Evolutionary conservation across 2,888 invertebrate genomes (phyloP).

Genomic region (Omphaloscelis lunosa): DNA sequence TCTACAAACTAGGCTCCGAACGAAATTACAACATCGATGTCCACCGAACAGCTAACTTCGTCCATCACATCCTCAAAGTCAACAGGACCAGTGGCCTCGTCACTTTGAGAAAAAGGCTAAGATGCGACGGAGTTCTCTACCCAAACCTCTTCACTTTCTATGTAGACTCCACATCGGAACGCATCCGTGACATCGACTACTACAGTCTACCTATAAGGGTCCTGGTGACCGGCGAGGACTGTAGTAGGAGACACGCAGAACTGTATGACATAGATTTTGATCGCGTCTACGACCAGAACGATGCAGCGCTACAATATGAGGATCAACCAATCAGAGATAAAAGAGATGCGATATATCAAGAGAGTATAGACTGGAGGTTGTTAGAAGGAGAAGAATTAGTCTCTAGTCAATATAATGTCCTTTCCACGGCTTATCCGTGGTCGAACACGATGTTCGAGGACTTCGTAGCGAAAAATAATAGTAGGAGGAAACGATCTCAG

Average conservation of each 20-base stretch:
- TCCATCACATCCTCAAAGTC: conserved; percentile 94
- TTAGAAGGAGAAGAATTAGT: conserved; percentile 85
- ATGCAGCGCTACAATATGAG: conserved; percentile 84
- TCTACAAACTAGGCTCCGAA: conserved; percentile 95
- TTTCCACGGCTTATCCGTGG: conserved; percentile 90
- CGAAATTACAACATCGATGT: conserved; percentile 95
- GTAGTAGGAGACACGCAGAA: conserved; percentile 92
- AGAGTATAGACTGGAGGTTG: conserved; percentile 87
- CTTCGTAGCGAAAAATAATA: conserved; percentile 87
- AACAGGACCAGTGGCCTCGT: conserved; percentile 94
- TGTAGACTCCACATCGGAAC: conserved; percentile 95
- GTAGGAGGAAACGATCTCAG: conserved; percentile 89
- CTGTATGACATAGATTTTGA: conserved; percentile 91
- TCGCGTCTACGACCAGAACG: conserved; percentile 90
- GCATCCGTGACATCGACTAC: conserved; percentile 95
- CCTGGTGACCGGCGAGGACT: conserved; percentile 93
- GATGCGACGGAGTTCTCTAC: conserved; percentile 95
- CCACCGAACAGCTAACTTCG: conserved; percentile 95
- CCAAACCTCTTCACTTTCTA: conserved; percentile 96
- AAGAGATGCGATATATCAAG: conserved; percentile 79
- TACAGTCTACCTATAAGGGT: conserved; percentile 95
- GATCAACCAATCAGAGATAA: conserved; percentile 85
- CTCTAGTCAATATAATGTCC: conserved; percentile 88
- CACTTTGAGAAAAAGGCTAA: conserved; percentile 92
- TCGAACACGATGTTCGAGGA: conserved; percentile 89